These are phyloP conservation scores for Tipula helvola DNA, from an alignment of 2,888 invertebrate genomes.

Conservation along the genomic window DNA sequence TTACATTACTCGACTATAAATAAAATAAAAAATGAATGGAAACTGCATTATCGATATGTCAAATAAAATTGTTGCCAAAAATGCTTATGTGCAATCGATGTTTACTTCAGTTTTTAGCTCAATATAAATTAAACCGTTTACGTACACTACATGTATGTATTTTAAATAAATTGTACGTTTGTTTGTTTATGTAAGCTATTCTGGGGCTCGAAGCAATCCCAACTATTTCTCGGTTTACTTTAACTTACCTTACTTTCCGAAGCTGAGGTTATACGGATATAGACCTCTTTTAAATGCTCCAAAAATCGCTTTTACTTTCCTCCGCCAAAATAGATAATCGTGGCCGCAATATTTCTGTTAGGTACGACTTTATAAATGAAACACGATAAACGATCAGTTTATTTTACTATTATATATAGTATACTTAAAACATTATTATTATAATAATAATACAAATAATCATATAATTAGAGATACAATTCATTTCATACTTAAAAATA, in stretches of 20 bases:
- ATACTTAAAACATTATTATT: background rate
- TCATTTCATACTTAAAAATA: background rate
- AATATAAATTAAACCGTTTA: background rate
- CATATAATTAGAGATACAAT: background rate
- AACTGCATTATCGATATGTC: slow-evolving; percentile 6
- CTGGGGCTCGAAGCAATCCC: too few relatives aligned
- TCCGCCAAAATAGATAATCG: too few relatives aligned
- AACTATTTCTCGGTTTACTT: too few relatives aligned
- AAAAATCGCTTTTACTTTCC: too few relatives aligned
- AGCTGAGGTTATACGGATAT: too few relatives aligned
- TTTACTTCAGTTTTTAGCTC: background rate
- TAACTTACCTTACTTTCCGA: too few relatives aligned
- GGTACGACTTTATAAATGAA: too few relatives aligned
- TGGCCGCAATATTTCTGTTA: too few relatives aligned
- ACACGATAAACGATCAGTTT: background rate
- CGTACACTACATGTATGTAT: too few relatives aligned
- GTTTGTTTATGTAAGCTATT: too few relatives aligned
- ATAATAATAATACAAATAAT: background rate
- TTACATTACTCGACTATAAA: background rate
- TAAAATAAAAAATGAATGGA: background rate
- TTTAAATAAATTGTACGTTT: too few relatives aligned
- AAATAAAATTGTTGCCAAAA: background rate
- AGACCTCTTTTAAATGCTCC: too few relatives aligned
- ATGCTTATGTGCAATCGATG: background rate
- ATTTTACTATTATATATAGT: background rate